Base-by-base conservation (phyloP, 2,888 invertebrate species). In the Hermodice carunculata region DNA sequence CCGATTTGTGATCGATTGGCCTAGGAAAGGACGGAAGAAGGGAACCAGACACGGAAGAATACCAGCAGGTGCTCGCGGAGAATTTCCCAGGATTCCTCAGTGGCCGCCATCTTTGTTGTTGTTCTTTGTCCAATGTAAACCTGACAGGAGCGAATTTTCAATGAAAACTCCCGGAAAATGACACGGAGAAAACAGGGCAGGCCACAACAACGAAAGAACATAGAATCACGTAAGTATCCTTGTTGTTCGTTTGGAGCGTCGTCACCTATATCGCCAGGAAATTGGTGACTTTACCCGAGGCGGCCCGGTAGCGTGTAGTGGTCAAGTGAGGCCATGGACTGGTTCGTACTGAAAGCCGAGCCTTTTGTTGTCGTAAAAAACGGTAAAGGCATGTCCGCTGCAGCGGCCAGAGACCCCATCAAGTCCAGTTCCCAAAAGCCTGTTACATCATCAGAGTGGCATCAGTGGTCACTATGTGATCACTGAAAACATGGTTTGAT, bases 121-220 rank as follows among this genome's bases (percentile, higher is more conserved):
- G 56, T 63, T 63, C 63, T 63, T 63, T 63, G 63, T 63, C 63
- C 63, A 56, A 56, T 49, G 56, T 63, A 43, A 63, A 56, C 42
- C 57, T 57, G 63, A 32, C 57, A 48, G 63, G 37, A 31, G 56
- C 63, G 42, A 56, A 52, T 61, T 63, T 75, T 48, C 58, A 66
- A 63, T 62, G 66, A 59, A 58, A 66, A 56, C 64, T 54, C 68
- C 43, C 52, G 52, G 57, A 70, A 71, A 74, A 79, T 80, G 79
- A 80, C 80, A 77, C 81, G 85, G 72, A 79, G 86, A 70, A 85
- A 85, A 76, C 85, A 86, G 75, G 86, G 85, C 75, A 83, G 85
- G 72, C 86, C 86, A 70, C 85, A 85, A 69, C 86, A 86, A 72
- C 78, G 86, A 56, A 63, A 63, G 63, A 63, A 63, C 49, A 56